These are phyloP conservation scores for Bugula neritina DNA, from an alignment of 2,888 invertebrate species.

Conservation along the genomic window DNA sequence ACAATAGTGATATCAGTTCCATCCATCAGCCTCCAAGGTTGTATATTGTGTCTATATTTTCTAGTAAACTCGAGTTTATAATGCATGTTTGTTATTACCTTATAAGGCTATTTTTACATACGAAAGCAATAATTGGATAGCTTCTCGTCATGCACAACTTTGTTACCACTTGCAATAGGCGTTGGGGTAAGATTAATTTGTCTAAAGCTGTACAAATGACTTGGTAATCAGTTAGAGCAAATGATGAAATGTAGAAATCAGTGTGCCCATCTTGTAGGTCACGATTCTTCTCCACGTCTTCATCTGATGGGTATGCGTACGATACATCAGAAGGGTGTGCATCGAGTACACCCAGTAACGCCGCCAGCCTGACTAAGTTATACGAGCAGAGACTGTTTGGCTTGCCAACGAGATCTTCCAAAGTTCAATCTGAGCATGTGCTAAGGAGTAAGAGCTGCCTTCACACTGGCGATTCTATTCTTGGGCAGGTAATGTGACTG, in stretches of 20 bases:
- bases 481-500: slow-evolving; percentile 55
- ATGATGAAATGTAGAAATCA: too few species aligned
- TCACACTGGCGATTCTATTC: slow-evolving; percentile 51
- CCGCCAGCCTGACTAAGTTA: not conserved
- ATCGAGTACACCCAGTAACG: not conserved
- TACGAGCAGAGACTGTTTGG: slow-evolving; percentile 5
- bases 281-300: not conserved
- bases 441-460: not conserved
- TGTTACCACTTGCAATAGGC: too few species aligned
- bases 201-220: too few species aligned
- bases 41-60: too few species aligned
- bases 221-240: too few species aligned
- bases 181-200: too few species aligned
- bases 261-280: slow-evolving; percentile 6
- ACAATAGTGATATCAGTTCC: not conserved
- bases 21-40: not conserved
- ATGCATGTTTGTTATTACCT: too few species aligned
- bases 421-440: not conserved
- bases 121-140: too few species aligned
- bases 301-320: slow-evolving; percentile 6
- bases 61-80: too few species aligned
- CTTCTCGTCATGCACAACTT: too few species aligned
- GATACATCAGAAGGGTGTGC: slow-evolving; percentile 12
- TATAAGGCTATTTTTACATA: too few species aligned
- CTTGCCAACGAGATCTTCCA: not conserved